phyloP scores from a whole-genome alignment of 2,797 vertebrate species.

The Nyctalus aviator region DNA sequence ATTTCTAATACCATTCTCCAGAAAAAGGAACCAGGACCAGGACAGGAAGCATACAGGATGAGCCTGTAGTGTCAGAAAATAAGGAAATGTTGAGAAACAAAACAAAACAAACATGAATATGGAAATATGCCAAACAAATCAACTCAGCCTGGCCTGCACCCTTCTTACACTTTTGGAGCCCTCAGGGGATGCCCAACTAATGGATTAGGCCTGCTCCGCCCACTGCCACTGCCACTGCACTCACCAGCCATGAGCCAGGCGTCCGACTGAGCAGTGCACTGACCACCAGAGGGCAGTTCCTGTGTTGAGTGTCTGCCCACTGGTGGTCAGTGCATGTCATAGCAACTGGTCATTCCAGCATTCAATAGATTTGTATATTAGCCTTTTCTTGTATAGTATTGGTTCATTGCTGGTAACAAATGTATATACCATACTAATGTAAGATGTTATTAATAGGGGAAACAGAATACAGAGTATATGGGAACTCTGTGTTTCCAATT shows the following conservation, averaged over 20 bases:
- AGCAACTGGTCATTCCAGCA: no score
- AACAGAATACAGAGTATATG: neutral
- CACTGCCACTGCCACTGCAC: no score
- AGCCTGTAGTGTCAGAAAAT: neutral
- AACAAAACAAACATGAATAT: neutral
- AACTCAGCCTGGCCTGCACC: no score
- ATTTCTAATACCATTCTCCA: neutral
- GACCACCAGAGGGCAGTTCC: no score
- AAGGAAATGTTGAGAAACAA: neutral
- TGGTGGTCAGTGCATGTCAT: no score
- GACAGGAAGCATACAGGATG: neutral
- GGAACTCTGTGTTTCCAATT: neutral
- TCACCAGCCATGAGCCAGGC: no score
- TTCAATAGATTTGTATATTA: no score
- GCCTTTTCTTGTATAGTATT: neutral
- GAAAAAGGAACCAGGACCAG: neutral
- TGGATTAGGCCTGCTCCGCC: no score
- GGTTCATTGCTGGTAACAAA: neutral
- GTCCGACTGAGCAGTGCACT: no score
- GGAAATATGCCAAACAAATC: neutral
- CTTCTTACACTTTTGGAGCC: no score
- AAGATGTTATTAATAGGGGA: neutral
- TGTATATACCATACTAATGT: neutral
- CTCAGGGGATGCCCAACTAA: no score
- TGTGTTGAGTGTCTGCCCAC: no score